Base-by-base conservation (phyloP, 2,888 invertebrate genomes). In the Nycteola revayana region DNA sequence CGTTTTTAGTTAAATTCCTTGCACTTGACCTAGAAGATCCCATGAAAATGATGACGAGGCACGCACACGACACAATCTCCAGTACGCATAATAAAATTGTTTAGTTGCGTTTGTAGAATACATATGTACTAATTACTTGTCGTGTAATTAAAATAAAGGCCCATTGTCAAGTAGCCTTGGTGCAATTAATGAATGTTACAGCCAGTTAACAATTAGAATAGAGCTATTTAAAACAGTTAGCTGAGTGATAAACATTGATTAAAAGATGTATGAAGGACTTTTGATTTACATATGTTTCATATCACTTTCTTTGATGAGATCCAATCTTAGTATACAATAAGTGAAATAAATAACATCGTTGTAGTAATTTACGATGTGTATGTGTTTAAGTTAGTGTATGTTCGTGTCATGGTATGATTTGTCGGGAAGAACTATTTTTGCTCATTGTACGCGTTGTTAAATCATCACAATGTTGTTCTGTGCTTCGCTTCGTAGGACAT, bases 391-490 rank as follows among this genome's bases (percentile, higher is more conserved):
- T 34, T 28, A 29, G 38, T 37, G 32, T n/a, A n/a, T 29, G 29
- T 36, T 40, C 39, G 68, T 68, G 62, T 67, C 66, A 68, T 60
- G 47, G 55, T 59, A 43, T 51, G 49, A 44, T 40, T 49, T 59
- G 69, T 69, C 68, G 75, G 76, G 75, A 76, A 77, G 62, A 66
- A 70, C 71, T 78, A 78, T 79, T 83, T 80, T 78, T 63, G 74
- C 71, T 75, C 68, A 59, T 78, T 76, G 74, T 59, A 53, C 61
- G 64, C 55, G 64, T 66, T 66, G 71, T 74, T 83, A 82, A 85
- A 78, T 83, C 81, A 82, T 82, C 75, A 73, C 74, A 74, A 67
- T 66, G 75, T 71, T 73, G 70, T 69, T 66, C 67, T 71, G 74
- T 70, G 52, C 67, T 57, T 49, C 56, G 65, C 56, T 66, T 61